Percentiles rank a stretch among this genome's conserved stretches.
These are phyloP conservation scores for Watsonalla binaria DNA, from an alignment of 2,888 invertebrate species.

Conservation along the genomic window DNA sequence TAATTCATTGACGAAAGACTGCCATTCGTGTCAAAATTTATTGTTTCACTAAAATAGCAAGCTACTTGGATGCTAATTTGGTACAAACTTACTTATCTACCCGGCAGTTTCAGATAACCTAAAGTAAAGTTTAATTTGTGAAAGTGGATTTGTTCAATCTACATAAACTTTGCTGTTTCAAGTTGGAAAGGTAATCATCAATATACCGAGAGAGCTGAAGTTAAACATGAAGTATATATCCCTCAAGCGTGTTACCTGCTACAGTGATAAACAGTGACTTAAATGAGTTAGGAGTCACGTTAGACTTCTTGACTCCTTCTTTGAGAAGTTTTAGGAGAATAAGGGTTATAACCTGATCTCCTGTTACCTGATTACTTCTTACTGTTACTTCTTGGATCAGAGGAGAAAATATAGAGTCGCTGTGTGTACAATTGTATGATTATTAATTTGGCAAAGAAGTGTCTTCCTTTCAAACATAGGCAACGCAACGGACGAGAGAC, in stretches of 20 bases:
- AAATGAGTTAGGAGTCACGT: conserved; percentile 18
- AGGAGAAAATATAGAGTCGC: too few relatives aligned
- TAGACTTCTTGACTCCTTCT: conserved; percentile 15
- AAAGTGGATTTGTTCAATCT: conserved; percentile 16
- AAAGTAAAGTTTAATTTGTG: conserved; percentile 1
- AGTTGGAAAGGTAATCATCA: conserved; percentile 16
- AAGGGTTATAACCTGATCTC: too few relatives aligned
- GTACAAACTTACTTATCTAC: conserved; percentile 13
- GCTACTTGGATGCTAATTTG: conserved; percentile 13
- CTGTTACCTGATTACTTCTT: too few relatives aligned
- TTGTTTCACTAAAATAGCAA: conserved; percentile 2
- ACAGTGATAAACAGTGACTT: conserved; percentile 22
- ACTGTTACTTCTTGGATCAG: too few relatives aligned
- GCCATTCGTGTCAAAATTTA: conserved; percentile 7
- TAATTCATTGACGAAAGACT: conserved; percentile 9
- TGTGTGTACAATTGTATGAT: too few relatives aligned
- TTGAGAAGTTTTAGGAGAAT: neutral
- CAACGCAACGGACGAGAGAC: too few relatives aligned
- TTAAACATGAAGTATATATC: conserved; percentile 9
- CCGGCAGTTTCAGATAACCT: conserved; percentile 15
- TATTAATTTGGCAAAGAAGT: too few relatives aligned
- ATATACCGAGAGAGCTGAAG: conserved; percentile 6
- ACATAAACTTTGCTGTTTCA: conserved; percentile 17
- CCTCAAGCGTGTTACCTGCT: conserved; percentile 7
- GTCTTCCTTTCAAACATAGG: too few relatives aligned